Evolutionary conservation across 2,797 vertebrate species (phyloP).

Genomic region (Pseudomugil gertrudae): DNA sequence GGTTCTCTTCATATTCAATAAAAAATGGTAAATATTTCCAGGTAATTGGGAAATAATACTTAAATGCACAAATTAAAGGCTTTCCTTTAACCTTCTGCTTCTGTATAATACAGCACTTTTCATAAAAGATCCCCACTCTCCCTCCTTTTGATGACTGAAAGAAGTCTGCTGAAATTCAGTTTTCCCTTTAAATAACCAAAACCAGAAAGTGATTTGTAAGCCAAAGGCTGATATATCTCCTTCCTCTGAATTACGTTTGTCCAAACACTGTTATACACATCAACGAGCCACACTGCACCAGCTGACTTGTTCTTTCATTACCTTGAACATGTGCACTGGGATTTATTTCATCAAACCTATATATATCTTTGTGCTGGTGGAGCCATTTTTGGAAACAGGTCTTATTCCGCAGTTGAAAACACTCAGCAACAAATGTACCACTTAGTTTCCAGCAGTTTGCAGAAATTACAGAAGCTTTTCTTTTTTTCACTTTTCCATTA

Average conservation of each 20-base stretch:
- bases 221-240: not conserved
- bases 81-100: not conserved
- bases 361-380: not conserved
- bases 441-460: not conserved
- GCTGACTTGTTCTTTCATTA: slow-evolving; percentile 1
- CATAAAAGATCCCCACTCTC: not conserved
- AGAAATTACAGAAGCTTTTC: not conserved
- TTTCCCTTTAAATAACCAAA: not conserved
- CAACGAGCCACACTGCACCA: not conserved
- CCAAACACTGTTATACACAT: slow-evolving; percentile 4
- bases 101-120: not conserved
- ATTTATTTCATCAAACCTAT: not conserved
- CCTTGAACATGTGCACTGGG: not conserved
- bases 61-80: too few species aligned
- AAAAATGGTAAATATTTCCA: too few species aligned
- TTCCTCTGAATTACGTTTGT: not conserved
- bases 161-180: not conserved
- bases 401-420: not conserved
- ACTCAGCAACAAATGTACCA: not conserved
- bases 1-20: too few species aligned
- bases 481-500: not conserved
- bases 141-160: not conserved
- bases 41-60: too few species aligned
- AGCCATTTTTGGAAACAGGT: not conserved
- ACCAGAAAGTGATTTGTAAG: not conserved